Base-by-base conservation (phyloP, 2,797 vertebrate genomes). In the Falco naumanni region DNA sequence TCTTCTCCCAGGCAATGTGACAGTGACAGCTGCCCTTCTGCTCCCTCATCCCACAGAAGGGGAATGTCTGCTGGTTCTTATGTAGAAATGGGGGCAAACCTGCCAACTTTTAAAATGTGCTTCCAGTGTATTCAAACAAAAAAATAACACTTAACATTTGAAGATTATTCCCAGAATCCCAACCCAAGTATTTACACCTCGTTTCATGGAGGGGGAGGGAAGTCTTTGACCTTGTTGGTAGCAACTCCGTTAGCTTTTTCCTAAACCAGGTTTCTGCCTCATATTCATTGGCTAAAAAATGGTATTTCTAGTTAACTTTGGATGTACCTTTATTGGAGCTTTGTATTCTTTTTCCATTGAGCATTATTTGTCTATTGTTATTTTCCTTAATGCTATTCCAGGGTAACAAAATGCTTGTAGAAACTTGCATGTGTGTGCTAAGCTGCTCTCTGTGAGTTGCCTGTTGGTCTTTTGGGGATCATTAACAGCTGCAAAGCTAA, bases 401-500 rank as follows among this genome's bases (percentile, higher is more conserved):
- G 41, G 24, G 39, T 78, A 92, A 88, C 26, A 68, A 76, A 69
- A 54, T 54, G 16, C 54, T 48, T 60, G 34, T 77, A 72, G 76
- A 70, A 94, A 77, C 13, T 34, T 41, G 11, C 0, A 31, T 34
- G 28, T 41, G 37, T 80, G 89, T 88, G 39, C 81, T 71, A 84
- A 84, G 34, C 26, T 59, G 22, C 0, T 89, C 34, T 84, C 72
- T 60, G 10, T 0, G 4, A 75, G 50, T 86, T 71, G 65, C 45
- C 54, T 61, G 1, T 70, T 70, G 84, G 54, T 90, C 76, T 95
- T 93, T 59, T 60, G 85, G 89, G 83, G 84, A 45, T 91, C 56
- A 16, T 93, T 94, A 94, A 75, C 82, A 91, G 50, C 82, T 95
- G 78, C 65, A 76, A 87, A 95, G 41, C 60, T 85, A 80, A 94